A percentile compares a stretch with the other conserved stretches of the same genome.
These are phyloP conservation scores for Cistogaster globosa DNA, from an alignment of 2,888 invertebrate genomes.

Conservation along the genomic window DNA sequence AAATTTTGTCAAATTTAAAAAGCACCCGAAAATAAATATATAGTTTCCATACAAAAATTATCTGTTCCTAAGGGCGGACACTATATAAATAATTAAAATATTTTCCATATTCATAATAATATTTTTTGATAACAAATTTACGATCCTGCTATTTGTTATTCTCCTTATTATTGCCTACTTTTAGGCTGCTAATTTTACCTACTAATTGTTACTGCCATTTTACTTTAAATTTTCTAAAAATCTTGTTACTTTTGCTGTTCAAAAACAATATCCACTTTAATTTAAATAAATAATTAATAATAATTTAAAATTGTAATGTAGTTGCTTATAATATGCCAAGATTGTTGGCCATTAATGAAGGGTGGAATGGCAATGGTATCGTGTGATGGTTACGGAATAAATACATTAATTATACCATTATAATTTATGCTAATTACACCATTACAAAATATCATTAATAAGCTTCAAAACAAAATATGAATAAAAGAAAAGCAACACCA, in stretches of 20 bases:
- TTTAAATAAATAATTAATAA: slow-evolving; percentile 34
- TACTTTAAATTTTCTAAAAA: too few species aligned
- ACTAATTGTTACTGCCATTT: too few species aligned
- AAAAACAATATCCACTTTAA: too few species aligned
- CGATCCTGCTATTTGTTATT: too few species aligned
- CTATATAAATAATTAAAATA: too few species aligned
- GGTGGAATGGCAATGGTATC: neutral
- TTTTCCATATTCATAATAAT: too few species aligned
- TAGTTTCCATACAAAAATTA: too few species aligned
- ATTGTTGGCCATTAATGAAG: slow-evolving; percentile 26
- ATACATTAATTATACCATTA: slow-evolving; percentile 71
- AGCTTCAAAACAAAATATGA: slow-evolving; percentile 74
- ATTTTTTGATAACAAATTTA: too few species aligned
- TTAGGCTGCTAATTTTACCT: neutral
- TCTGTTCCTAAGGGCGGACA: too few species aligned
- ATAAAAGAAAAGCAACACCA: neutral
- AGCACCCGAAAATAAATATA: too few species aligned
- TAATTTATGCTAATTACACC: slow-evolving; percentile 82
- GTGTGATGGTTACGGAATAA: slow-evolving; percentile 24
- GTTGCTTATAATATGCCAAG: neutral
- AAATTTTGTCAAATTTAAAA: too few species aligned
- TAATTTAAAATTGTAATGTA: slow-evolving; percentile 39
- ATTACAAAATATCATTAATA: slow-evolving; percentile 76
- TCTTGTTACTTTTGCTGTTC: too few species aligned
- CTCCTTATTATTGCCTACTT: neutral